phyloP scores from a whole-genome alignment of 2,888 invertebrate genomes.

The Ptychoptera contaminata region DNA sequence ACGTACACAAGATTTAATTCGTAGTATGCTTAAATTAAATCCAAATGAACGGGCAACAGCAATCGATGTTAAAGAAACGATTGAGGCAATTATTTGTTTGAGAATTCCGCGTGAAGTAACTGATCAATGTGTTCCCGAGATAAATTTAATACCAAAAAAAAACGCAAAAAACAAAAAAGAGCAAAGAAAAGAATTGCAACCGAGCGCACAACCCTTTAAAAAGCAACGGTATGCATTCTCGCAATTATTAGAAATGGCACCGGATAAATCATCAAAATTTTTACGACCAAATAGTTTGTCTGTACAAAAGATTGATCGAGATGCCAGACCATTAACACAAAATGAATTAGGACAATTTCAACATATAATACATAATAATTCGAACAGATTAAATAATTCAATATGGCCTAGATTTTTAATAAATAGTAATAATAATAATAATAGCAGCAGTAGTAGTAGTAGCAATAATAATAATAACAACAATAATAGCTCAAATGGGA shows the following conservation, averaged over 20 bases:
- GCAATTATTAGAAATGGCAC: neutral
- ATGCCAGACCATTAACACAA: slow-evolving; percentile 36
- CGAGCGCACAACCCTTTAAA: neutral
- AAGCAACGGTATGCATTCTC: neutral
- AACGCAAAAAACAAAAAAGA: no score
- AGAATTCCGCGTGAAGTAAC: neutral
- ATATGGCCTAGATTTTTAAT: slow-evolving; percentile 2
- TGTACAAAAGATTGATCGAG: slow-evolving; percentile 39
- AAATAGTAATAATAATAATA: neutral
- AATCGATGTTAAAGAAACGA: slow-evolving; percentile 34
- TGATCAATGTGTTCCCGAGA: slow-evolving; percentile 26
- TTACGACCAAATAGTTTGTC: slow-evolving; percentile 24
- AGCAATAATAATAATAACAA: neutral
- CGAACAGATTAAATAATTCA: slow-evolving; percentile 1
- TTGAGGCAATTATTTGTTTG: no score
- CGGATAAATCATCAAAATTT: neutral
- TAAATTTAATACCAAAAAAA: slow-evolving; percentile 6
- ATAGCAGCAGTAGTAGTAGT: no score
- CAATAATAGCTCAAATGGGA: neutral
- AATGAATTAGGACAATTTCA: slow-evolving; percentile 35
- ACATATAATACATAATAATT: slow-evolving; percentile 8
- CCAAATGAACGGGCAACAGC: slow-evolving; percentile 51
- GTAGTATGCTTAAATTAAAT: slow-evolving; percentile 48
- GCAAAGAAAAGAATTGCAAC: neutral
- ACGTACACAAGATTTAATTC: slow-evolving; percentile 36